A percentile compares a stretch with the other conserved stretches of the same genome.
Evolutionary conservation across 2,797 vertebrate genomes (phyloP).

Genomic region (Manis javanica): DNA sequence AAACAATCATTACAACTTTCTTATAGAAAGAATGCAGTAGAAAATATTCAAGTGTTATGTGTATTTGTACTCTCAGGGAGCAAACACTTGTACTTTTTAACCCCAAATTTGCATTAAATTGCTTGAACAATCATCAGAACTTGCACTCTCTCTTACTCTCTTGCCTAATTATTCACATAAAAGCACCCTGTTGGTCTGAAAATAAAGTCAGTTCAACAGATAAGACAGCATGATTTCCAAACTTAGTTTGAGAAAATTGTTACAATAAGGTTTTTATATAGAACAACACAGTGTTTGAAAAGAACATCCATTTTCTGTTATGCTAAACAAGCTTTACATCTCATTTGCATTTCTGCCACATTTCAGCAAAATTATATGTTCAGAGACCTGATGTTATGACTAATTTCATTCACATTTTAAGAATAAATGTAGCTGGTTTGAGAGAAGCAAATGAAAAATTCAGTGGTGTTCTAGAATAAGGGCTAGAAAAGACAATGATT

Average conservation of each 20-base stretch:
- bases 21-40: not conserved
- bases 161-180: slow-evolving; percentile 8
- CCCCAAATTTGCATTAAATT: slow-evolving; percentile 39
- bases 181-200: not conserved
- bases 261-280: slow-evolving; percentile 52
- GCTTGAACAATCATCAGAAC: slow-evolving; percentile 13
- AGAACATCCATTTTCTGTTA: slow-evolving; percentile 41
- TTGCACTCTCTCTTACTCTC: not conserved
- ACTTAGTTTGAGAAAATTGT: not conserved
- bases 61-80: slow-evolving; percentile 30
- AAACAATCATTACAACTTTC: not conserved
- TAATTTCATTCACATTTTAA: slow-evolving; percentile 60
- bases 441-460: not conserved
- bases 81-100: slow-evolving; percentile 20
- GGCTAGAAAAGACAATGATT: not conserved
- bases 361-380: slow-evolving; percentile 55
- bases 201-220: slow-evolving; percentile 49
- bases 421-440: not conserved
- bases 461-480: not conserved
- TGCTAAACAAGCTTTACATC: slow-evolving; percentile 58
- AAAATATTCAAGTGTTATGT: not conserved
- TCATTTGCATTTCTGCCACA: slow-evolving; percentile 64
- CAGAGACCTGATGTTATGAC: slow-evolving; percentile 35
- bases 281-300: slow-evolving; percentile 46
- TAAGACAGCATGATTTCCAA: slow-evolving; percentile 18